These are phyloP conservation scores for Mythimna loreyi DNA, from an alignment of 2,888 invertebrate genomes.

Conservation along the genomic window DNA sequence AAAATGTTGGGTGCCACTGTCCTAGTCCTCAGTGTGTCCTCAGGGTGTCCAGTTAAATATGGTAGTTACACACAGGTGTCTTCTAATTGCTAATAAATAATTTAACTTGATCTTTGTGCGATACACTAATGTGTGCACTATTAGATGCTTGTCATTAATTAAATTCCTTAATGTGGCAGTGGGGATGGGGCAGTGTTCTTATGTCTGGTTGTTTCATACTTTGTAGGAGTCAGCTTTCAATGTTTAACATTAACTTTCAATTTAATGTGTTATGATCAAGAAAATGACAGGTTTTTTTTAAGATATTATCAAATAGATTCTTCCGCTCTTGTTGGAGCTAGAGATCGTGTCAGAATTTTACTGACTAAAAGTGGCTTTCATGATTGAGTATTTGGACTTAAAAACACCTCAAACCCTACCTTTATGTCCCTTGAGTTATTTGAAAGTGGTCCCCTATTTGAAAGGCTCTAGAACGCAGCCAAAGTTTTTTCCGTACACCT, in stretches of 20 bases:
- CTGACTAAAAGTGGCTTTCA: no score
- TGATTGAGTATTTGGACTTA: no score
- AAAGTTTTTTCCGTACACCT: no score
- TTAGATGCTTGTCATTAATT: conserved; percentile 34
- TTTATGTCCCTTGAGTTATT: no score
- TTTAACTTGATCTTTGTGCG: conserved; percentile 20
- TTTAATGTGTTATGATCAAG: background rate
- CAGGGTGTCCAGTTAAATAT: conserved; percentile 27
- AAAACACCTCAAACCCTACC: no score
- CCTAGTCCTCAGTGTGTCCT: background rate
- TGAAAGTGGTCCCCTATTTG: no score
- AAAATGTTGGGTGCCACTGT: background rate
- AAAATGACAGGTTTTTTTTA: no score
- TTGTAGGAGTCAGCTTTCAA: background rate
- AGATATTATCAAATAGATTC: no score
- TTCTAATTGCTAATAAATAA: conserved; percentile 45
- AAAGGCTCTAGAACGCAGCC: no score
- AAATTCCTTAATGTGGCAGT: conserved; percentile 1
- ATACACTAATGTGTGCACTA: conserved; percentile 32
- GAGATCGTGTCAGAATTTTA: no score
- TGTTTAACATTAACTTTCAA: background rate
- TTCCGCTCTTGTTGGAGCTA: no score
- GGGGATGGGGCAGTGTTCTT: background rate
- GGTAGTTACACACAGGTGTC: conserved; percentile 34
- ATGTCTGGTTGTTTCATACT: background rate